Conservation (phyloP, 1,140 invertebrate genomes). For the Cryptotermes secundus region DNA sequence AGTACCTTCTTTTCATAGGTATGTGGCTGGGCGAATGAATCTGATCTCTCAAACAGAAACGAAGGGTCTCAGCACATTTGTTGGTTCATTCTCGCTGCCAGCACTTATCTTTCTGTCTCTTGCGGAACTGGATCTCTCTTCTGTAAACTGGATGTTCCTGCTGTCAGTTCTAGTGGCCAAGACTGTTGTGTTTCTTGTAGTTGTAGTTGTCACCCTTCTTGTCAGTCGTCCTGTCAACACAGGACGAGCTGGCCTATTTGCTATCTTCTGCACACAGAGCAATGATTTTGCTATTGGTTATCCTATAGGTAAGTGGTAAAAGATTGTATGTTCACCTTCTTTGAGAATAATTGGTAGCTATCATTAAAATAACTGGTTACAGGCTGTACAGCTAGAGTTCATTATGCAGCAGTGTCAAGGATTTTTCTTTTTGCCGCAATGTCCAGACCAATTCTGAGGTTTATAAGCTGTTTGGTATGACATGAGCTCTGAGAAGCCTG, state of each 20-base stretch:
- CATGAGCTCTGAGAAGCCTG: too few relatives aligned
- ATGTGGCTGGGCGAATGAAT: conserved; percentile 82
- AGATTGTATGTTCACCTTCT: too few relatives aligned
- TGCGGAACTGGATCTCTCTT: conserved; percentile 78
- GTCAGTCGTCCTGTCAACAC: conserved; percentile 77
- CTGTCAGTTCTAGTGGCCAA: conserved; percentile 83
- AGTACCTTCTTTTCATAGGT: conserved; percentile 62
- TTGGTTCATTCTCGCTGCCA: conserved; percentile 90
- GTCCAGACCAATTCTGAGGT: too few relatives aligned
- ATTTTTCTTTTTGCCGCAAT: too few relatives aligned
- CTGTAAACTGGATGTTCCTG: conserved; percentile 90
- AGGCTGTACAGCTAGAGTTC: too few relatives aligned
- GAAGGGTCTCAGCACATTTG: conserved; percentile 91
- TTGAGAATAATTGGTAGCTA: too few relatives aligned
- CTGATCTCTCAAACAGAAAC: conserved; percentile 81
- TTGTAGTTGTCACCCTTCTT: conserved; percentile 75
- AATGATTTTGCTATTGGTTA: conserved; percentile 98
- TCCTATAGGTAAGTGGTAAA: conserved; percentile 77
- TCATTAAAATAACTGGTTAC: too few relatives aligned
- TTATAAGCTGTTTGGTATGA: too few relatives aligned
- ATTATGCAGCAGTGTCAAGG: too few relatives aligned
- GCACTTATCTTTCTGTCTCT: conserved; percentile 89
- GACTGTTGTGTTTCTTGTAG: conserved; percentile 78
- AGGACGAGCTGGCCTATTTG: conserved; percentile 84
- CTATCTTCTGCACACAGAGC: conserved; percentile 94